Evolutionary conservation across 2,113 vertebrate genomes (phyloP).

Genomic region (Tyrannus savana): DNA sequence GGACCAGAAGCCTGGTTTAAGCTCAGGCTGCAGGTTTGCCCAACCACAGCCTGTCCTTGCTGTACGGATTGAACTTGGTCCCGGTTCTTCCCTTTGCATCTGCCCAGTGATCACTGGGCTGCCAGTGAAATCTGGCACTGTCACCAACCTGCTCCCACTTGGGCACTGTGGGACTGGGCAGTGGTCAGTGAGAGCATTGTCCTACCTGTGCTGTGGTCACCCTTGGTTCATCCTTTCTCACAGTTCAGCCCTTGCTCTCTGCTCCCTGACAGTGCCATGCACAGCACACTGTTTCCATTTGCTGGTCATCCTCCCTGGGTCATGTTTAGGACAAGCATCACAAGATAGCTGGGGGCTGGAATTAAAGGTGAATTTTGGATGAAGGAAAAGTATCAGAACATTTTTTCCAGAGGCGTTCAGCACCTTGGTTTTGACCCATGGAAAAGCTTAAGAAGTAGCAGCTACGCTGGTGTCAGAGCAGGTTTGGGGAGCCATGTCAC

Average conservation of each 20-base stretch:
- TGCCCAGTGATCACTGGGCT: neutral
- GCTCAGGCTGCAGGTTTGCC: neutral
- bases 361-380: neutral
- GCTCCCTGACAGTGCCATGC: neutral
- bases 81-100: neutral
- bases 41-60: neutral
- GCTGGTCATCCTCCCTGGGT: neutral
- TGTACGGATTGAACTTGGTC: neutral
- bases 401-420: neutral
- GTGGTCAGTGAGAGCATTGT: neutral
- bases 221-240: neutral
- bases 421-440: neutral
- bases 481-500: neutral
- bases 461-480: neutral
- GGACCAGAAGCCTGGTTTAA: neutral
- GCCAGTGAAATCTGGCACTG: neutral
- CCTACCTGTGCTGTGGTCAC: neutral
- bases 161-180: neutral
- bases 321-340: neutral
- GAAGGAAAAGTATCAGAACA: neutral
- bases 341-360: neutral
- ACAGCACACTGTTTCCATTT: neutral
- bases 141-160: neutral
- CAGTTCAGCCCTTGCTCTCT: neutral
- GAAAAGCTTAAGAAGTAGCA: neutral